Base-by-base conservation (phyloP, 2,888 invertebrate genomes). In the Microctonus aethiopoides region DNA sequence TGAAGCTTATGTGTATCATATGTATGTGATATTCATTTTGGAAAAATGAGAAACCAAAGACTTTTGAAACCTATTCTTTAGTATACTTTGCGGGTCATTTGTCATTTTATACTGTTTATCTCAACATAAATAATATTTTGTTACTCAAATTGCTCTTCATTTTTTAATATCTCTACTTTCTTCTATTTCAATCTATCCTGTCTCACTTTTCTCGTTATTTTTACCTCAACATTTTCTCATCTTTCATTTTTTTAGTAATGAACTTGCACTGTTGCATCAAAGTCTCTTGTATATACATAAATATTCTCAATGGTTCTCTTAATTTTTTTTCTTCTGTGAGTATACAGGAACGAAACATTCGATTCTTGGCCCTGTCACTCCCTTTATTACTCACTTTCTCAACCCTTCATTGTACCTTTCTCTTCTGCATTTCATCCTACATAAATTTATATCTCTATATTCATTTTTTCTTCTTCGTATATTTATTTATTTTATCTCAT, bases 381-480 rank as follows among this genome's bases (percentile, higher is more conserved):
- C 39, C 20, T 51, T 22, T 56, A 65, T 32, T 16, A 16, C 9
- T 32, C 52, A 20, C 20, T 22, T 13, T 20, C 36, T 7, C 13
- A 13, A 34, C 32, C 57, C 64, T 46, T 57, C 36, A 39, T 39
- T 72, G 66, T 71, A 72, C 59, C 52, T 22, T 46, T 65, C 72
- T 65, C 68, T 54, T 16, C 24, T 56, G 24, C 63, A 61, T n/a
- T n/a, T n/a, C n/a, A n/a, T n/a, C n/a, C n/a, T n/a, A n/a, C n/a
- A n/a, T n/a, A n/a, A n/a, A n/a, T n/a, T n/a, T n/a, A n/a, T n/a
- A n/a, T n/a, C n/a, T n/a, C n/a, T n/a, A n/a, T n/a, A n/a, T n/a
- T n/a, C n/a, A n/a, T n/a, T n/a, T n/a, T n/a, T n/a, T n/a, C n/a
- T n/a, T n/a, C n/a, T n/a, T n/a, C n/a, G n/a, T n/a, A n/a, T n/a